Evolutionary conservation across 1,140 invertebrate species (phyloP).

Genomic region (Aphis craccivora): DNA sequence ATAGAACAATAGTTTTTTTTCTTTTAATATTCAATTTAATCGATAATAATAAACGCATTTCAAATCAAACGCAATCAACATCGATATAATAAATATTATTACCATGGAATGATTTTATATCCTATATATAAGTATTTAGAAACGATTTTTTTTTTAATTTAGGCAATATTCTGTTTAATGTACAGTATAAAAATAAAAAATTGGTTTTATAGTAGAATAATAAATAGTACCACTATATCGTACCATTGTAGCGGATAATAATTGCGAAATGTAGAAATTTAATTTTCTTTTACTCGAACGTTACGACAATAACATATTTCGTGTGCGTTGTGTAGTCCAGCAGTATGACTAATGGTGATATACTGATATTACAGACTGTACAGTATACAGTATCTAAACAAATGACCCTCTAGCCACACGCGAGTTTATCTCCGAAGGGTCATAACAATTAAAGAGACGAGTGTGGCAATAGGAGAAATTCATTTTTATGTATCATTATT

Average conservation of each 20-base stretch:
- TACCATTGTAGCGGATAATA: not conserved
- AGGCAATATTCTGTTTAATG: too few species aligned
- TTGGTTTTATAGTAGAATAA: not conserved
- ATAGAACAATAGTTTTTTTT: slow-evolving; percentile 6
- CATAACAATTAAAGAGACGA: slow-evolving; percentile 43
- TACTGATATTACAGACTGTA: not conserved
- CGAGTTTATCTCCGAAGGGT: slow-evolving; percentile 23
- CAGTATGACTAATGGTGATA: not conserved
- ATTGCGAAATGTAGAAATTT: not conserved
- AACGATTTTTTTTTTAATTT: not conserved
- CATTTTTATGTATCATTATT: slow-evolving; percentile 5
- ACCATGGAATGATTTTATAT: not conserved
- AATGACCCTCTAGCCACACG: not conserved
- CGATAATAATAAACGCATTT: not conserved
- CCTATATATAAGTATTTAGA: not conserved
- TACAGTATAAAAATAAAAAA: not conserved
- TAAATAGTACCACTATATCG: not conserved
- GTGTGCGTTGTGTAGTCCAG: not conserved
- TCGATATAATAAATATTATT: slow-evolving; percentile 12
- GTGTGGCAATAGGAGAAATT: not conserved
- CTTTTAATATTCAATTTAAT: slow-evolving; percentile 9
- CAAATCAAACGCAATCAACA: not conserved
- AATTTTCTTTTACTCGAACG: not conserved
- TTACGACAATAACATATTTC: not conserved
- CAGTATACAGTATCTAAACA: not conserved